Conservation (phyloP, 1,140 invertebrate species). For the Solenopsis fugax region DNA sequence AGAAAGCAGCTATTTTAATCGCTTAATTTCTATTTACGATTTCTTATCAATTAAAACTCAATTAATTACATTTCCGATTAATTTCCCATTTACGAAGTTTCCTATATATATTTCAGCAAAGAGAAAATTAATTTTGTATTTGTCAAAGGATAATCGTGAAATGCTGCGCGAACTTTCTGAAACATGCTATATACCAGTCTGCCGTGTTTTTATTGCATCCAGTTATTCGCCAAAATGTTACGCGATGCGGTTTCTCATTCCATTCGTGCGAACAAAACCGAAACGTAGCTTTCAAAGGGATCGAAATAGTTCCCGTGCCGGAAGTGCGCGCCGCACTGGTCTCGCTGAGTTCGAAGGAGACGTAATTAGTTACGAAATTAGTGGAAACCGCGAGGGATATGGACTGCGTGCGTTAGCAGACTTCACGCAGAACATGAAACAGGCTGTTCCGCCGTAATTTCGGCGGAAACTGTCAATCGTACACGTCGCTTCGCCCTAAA, state of each 20-base stretch:
- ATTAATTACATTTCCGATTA: constrained; percentile 13
- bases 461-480: not conserved
- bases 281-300: constrained; percentile 70
- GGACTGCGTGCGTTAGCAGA: constrained; percentile 43
- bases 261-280: constrained; percentile 34
- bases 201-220: constrained; percentile 59
- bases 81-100: not conserved
- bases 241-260: constrained; percentile 60
- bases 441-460: constrained; percentile 1
- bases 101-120: not conserved
- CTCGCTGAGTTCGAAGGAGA: constrained; percentile 66
- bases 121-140: constrained; percentile 9
- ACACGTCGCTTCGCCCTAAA: not conserved
- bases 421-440: constrained; percentile 37
- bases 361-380: constrained; percentile 79
- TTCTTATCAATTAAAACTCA: not conserved
- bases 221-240: constrained; percentile 51
- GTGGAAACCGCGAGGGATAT: constrained; percentile 66
- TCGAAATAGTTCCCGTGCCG: not conserved
- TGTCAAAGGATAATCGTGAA: constrained; percentile 22
- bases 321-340: constrained; percentile 36
- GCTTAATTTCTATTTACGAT: constrained; percentile 9
- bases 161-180: not conserved
- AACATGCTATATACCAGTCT: not conserved
- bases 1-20: not conserved